Evolutionary conservation across 92 coral and sea anemone genomes (phyloP), one percentile per base, ranked within the genome.

Genomic region (Siderastrea siderea): DNA sequence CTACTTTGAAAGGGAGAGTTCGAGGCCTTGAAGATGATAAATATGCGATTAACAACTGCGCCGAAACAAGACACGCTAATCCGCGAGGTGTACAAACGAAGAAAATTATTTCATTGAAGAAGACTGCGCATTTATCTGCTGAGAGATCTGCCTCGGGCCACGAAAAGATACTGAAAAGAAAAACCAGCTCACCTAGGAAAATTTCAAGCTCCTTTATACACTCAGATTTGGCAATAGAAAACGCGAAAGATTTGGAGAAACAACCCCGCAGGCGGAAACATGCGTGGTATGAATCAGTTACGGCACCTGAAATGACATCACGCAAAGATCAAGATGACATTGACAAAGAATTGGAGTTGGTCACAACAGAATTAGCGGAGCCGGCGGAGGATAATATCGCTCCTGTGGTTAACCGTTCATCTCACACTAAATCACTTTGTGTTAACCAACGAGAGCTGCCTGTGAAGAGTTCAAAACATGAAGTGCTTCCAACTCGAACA

Each of bases 241-340:
- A 44, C 46, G 51, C 10, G 14, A 69, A 47, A 74, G 43, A 16
- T 47, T 8, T 47, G 16, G 65, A 74, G 14, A 84, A 38, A 6
- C 62, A 14, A 7, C 43, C 53, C 49, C 73, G 87, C 7, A 74
- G 72, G 52, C 74, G 87, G 62, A 81, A 90, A 81, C 47, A 74
- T 47, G 93, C 93, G 7, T 90, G 95, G 89, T 38, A 79, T 85
- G 95, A 90, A 49, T 60, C 59, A 46, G 47, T n/a, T 57, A 49
- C 48, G 26, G 50, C 74, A 43, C 68, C 19, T 26, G 64, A 66
- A 7, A 52, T 57, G 55, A 74, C 63, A 61, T 79, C 84, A 71
- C 78, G 80, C 80, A 79, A 79, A 16, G 38, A 26, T 26, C 38
- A 26, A 26, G 74, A 45, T 49, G 61, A 63, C 26, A 51, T 15